phyloP scores from a whole-genome alignment of 30 jellyfish, hydroid and myxozoan species.

The Turritopsis rubra region DNA sequence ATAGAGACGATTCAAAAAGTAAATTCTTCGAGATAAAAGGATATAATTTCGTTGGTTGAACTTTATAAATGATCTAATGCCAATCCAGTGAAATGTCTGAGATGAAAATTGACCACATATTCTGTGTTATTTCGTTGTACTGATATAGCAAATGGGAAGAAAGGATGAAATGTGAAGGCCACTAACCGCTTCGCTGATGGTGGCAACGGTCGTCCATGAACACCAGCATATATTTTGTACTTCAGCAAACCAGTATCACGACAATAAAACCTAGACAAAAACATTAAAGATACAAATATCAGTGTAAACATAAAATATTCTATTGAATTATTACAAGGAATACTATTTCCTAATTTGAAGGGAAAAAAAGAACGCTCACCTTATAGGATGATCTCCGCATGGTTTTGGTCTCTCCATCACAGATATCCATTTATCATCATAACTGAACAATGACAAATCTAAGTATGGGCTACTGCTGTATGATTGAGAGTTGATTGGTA shows the following conservation, averaged over 20 bases:
- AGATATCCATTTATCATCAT: conserved; percentile 99
- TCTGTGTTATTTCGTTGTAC: conserved; percentile 92
- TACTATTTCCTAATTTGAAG: background rate
- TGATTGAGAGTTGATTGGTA: conserved; percentile 98
- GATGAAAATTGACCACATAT: conserved; percentile 89
- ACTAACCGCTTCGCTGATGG: conserved; percentile 88
- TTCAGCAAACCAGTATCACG: conserved; percentile 90
- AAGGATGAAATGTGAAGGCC: conserved; percentile 96
- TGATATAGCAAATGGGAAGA: conserved; percentile 90
- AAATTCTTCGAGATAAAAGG: no score
- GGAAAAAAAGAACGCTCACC: conserved; percentile 48
- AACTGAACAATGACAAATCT: conserved; percentile 93
- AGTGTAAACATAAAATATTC: no score
- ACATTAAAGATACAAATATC: no score
- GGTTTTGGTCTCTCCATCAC: conserved; percentile 99
- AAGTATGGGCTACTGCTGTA: conserved; percentile 96
- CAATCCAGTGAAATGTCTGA: conserved; percentile 74
- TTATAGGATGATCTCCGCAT: conserved; percentile 98
- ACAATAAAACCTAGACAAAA: conserved; percentile 60
- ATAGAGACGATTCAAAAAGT: no score
- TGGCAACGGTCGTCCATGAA: conserved; percentile 84
- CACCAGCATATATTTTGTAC: conserved; percentile 96
- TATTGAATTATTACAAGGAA: background rate
- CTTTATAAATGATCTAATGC: conserved; percentile 29
- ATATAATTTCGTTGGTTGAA: no score